phyloP scores from a whole-genome alignment of 2,888 invertebrate species.

The Diadegma fenestrale region DNA sequence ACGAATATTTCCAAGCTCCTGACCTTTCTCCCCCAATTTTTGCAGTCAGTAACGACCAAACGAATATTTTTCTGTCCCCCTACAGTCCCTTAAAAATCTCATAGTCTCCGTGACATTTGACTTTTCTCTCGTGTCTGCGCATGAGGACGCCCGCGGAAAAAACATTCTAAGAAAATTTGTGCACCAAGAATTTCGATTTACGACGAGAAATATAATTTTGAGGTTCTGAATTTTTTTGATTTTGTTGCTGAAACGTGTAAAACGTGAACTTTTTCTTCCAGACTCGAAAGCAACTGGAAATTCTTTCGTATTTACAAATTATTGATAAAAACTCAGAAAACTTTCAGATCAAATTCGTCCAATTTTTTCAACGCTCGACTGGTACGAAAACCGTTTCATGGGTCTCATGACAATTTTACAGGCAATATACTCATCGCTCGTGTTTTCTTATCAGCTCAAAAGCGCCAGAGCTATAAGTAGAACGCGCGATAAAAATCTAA shows the following conservation, averaged over 20 bases:
- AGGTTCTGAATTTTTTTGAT: too few relatives aligned
- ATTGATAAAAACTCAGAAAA: neutral
- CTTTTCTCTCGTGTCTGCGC: neutral
- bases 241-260: too few relatives aligned
- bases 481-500: constrained; percentile 56
- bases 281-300: neutral
- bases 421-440: constrained; percentile 8
- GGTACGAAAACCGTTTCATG: neutral
- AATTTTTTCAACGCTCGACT: neutral
- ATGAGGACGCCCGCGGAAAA: too few relatives aligned
- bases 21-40: constrained; percentile 51
- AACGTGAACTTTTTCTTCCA: neutral
- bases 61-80: neutral
- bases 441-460: constrained; percentile 14
- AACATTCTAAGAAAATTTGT: neutral
- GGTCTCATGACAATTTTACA: constrained; percentile 33
- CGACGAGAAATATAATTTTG: too few relatives aligned
- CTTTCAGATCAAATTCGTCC: neutral
- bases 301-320: neutral
- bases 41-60: constrained; percentile 41
- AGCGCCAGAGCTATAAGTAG: constrained; percentile 24
- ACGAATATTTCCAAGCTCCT: constrained; percentile 42
- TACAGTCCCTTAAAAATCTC: constrained; percentile 26
- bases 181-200: neutral
- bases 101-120: constrained; percentile 1